Conservation (phyloP, 2,797 vertebrate genomes). For the Acipenser transmontanus region DNA sequence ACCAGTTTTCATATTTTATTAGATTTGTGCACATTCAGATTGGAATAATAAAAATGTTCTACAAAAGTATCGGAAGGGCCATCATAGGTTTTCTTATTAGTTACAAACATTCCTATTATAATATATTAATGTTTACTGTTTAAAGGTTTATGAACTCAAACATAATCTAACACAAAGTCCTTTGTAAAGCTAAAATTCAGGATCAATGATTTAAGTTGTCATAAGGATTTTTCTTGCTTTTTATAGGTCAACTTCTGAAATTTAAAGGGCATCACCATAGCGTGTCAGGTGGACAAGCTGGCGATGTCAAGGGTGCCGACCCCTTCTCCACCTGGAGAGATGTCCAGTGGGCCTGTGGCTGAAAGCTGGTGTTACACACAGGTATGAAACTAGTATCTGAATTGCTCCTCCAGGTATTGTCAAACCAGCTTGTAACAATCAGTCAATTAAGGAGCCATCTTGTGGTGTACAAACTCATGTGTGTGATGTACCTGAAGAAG, state of each 20-base stretch:
- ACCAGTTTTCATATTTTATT: no score
- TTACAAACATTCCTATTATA: no score
- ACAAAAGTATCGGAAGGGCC: no score
- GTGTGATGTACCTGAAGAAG: no score
- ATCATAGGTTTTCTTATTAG: no score
- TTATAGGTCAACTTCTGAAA: constrained; percentile 42
- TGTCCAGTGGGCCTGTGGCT: constrained; percentile 90
- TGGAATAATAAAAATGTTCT: no score
- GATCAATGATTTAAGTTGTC: no score
- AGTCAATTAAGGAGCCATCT: constrained; percentile 15
- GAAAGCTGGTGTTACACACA: constrained; percentile 99
- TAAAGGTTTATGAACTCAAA: no score
- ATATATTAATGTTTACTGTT: no score
- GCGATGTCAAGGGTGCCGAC: constrained; percentile 90
- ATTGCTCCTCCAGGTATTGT: constrained; percentile 6
- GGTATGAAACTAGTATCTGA: constrained; percentile 49
- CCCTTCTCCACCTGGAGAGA: constrained; percentile 88
- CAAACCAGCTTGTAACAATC: constrained; percentile 6
- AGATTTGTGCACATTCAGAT: no score
- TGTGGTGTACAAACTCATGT: background rate
- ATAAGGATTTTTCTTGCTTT: constrained; percentile 6
- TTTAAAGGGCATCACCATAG: constrained; percentile 44
- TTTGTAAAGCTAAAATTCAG: no score
- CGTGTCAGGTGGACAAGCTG: constrained; percentile 44
- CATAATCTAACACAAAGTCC: no score